Evolutionary conservation across 2,113 vertebrate species (phyloP).

Genomic region (Ranitomeya imitator): DNA sequence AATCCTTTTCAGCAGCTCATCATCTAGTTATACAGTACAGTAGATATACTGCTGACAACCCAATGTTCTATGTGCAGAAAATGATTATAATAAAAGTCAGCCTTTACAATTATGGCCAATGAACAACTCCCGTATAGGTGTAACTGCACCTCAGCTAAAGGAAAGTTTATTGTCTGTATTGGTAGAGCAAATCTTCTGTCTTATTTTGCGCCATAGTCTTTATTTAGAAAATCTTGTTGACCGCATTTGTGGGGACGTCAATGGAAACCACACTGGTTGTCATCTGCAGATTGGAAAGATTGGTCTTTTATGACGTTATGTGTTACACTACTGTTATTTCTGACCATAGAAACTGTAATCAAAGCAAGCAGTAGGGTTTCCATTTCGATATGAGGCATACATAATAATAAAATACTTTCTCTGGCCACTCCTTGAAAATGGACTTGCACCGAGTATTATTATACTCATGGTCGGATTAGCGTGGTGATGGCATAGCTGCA

Average conservation of each 20-base stretch:
- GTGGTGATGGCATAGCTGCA: constrained; percentile 22
- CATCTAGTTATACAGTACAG: no score
- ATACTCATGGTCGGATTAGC: constrained; percentile 12
- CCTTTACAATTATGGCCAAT: no score
- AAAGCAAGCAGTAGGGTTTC: not conserved
- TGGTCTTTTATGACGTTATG: not conserved
- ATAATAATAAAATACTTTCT: constrained; percentile 21
- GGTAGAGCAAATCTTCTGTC: not conserved
- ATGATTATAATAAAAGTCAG: no score
- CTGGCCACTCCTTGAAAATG: constrained; percentile 22
- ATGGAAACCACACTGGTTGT: no score
- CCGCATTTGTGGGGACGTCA: no score
- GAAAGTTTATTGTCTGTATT: not conserved
- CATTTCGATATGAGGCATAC: not conserved
- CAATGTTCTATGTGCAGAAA: no score
- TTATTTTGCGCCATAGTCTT: not conserved
- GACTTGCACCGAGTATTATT: not conserved
- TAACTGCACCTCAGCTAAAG: not conserved
- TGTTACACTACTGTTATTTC: not conserved
- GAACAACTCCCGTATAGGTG: no score
- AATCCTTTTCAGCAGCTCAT: no score
- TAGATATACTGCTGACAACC: no score
- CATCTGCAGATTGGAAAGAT: not conserved
- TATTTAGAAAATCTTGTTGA: no score
- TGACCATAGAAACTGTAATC: not conserved